Base-by-base conservation (phyloP, 2,888 invertebrate species). In the Temnothorax unifasciatus region DNA sequence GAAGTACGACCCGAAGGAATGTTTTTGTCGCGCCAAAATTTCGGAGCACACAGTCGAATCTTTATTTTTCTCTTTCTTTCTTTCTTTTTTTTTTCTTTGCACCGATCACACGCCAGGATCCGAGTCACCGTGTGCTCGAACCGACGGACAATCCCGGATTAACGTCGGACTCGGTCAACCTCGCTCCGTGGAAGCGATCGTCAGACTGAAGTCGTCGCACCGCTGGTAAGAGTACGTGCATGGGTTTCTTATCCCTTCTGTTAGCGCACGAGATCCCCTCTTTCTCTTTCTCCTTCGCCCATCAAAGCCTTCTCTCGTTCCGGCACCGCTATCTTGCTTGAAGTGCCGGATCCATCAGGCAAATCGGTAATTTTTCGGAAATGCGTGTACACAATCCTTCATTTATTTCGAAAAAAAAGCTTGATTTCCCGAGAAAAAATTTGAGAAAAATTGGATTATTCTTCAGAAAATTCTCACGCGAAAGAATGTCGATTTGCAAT, bases 241-340 rank as follows among this genome's bases (percentile, higher is more conserved):
- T 92, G 93, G 92, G 92, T 93, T 94, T 92, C 93, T 93, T 93
- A 93, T 93, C 93, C 93, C 93, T 93, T 91, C 93, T 92, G 92
- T 91, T 86, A 87, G 87, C 84, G 87, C 84, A 85, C 87, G 87
- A 88, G 88, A 86, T 85, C 85, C 81, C 73, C 84, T 83, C 87
- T 66, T 73, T 87, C 85, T 85, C n/a, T 71, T 38, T 63, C 82
- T 87, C 87, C 63, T 57, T 83, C 83, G 29, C 71, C 4, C 44
- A 34, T 29, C 34, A 6, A 21, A 57, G 29, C 34, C 79, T 79
- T 47, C 47, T 34, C 71, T 54, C 41, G 54, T 54, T 79, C 71
- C 5, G 18, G 25, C 13, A 34, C 11, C 47, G 18, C n/a, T 44
- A 34, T 79, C 54, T 15, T 68, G 68, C 13, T 44, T 9, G 38